A percentile compares a stretch with the other conserved stretches of the same genome.
These are phyloP conservation scores for Gymnorhina tibicen DNA, from an alignment of 2,113 vertebrate genomes.

Conservation along the genomic window DNA sequence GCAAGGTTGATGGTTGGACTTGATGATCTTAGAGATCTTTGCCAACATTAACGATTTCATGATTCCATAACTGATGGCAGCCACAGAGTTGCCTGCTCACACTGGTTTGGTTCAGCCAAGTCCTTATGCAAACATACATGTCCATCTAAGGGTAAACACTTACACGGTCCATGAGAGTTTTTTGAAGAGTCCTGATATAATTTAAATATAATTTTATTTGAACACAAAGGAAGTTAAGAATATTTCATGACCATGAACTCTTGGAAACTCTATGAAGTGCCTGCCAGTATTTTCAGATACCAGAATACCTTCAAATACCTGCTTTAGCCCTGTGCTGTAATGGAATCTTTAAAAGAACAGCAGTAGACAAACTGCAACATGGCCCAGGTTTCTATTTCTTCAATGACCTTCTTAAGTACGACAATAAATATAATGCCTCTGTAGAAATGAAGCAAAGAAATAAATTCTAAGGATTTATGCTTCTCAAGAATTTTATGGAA, in stretches of 20 bases:
- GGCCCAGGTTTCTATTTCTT: not conserved
- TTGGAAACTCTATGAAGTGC: not conserved
- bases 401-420: not conserved
- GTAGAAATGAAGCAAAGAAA: not conserved
- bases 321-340: not conserved
- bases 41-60: not conserved
- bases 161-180: not conserved
- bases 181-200: not conserved
- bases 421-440: not conserved
- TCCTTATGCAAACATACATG: not conserved
- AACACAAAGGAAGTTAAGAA: not conserved
- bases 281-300: not conserved
- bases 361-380: not conserved
- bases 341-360: not conserved
- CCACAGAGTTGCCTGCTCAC: not conserved
- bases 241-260: not conserved
- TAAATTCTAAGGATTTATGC: not conserved
- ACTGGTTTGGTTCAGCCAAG: not conserved
- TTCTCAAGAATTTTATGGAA: not conserved
- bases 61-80: not conserved
- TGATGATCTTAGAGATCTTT: not conserved
- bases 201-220: not conserved
- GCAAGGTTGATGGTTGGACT: not conserved
- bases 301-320: not conserved
- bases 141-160: not conserved